Evolutionary conservation across 2,113 vertebrate genomes (phyloP).

Genomic region (Chaetops frenatus): DNA sequence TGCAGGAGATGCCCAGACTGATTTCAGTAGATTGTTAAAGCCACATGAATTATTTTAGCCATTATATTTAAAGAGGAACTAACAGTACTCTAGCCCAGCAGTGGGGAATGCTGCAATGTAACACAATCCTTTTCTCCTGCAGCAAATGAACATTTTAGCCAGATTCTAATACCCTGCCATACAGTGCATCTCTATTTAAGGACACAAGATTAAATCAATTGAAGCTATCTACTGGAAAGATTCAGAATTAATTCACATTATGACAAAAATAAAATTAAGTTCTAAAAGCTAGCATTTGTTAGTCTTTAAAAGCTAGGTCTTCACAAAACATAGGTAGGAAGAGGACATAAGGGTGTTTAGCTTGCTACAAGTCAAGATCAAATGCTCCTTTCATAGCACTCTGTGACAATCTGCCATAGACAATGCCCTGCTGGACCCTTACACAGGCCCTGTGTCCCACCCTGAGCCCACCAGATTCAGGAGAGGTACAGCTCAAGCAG

Average conservation of each 20-base stretch:
- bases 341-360: neutral
- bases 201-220: neutral
- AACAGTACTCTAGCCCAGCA: neutral
- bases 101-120: neutral
- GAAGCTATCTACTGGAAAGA: neutral
- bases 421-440: neutral
- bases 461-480: neutral
- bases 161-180: neutral
- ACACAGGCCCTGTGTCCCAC: rapidly evolving
- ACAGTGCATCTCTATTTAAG: neutral
- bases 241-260: neutral
- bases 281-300: neutral
- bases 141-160: neutral
- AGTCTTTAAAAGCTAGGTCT: neutral
- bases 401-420: neutral
- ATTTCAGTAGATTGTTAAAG: neutral
- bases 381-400: neutral
- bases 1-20: neutral
- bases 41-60: neutral
- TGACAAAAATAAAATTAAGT: neutral
- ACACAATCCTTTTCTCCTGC: neutral
- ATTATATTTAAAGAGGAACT: neutral
- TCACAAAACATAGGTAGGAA: neutral
- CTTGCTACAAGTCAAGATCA: neutral
- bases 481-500: neutral